These are phyloP conservation scores for Sinonovacula constricta DNA, from an alignment of 1,140 invertebrate genomes.

Conservation along the genomic window DNA sequence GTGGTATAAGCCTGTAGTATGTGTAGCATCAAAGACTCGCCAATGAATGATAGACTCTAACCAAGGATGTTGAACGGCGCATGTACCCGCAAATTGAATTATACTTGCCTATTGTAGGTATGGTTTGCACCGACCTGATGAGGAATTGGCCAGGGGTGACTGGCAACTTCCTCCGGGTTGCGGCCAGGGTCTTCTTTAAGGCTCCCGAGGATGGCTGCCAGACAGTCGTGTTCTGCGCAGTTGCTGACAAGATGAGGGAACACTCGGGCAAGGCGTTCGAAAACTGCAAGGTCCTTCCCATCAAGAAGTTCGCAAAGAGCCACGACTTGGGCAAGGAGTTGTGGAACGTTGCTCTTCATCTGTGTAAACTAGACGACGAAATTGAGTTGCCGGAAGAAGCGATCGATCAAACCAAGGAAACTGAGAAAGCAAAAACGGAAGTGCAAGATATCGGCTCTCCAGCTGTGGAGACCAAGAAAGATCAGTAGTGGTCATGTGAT, in stretches of 20 bases:
- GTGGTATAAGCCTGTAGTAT: too few relatives aligned
- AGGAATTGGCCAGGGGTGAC: conserved; percentile 69
- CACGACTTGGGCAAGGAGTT: conserved; percentile 61
- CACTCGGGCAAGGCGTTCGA: conserved; percentile 70
- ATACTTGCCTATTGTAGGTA: too few relatives aligned
- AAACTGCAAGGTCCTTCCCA: conserved; percentile 65
- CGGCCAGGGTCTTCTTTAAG: conserved; percentile 70
- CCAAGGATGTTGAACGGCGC: too few relatives aligned
- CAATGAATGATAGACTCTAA: too few relatives aligned
- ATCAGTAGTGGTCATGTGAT: neutral
- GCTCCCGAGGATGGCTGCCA: conserved; percentile 72
- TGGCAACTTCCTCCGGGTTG: conserved; percentile 63
- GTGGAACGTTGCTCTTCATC: conserved; percentile 67
- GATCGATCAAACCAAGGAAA: too few relatives aligned
- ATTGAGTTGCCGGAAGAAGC: conserved; percentile 22
- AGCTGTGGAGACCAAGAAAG: neutral
- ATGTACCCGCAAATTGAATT: too few relatives aligned
- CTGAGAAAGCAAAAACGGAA: neutral
- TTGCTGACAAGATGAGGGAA: conserved; percentile 66
- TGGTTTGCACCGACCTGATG: conserved; percentile 64
- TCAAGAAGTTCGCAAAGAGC: conserved; percentile 60
- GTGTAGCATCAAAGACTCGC: too few relatives aligned
- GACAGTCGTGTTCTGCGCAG: conserved; percentile 72
- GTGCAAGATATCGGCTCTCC: neutral
- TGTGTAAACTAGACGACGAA: conserved; percentile 63